Conservation (phyloP, 1,140 invertebrate species). For the Ylistrum balloti region DNA sequence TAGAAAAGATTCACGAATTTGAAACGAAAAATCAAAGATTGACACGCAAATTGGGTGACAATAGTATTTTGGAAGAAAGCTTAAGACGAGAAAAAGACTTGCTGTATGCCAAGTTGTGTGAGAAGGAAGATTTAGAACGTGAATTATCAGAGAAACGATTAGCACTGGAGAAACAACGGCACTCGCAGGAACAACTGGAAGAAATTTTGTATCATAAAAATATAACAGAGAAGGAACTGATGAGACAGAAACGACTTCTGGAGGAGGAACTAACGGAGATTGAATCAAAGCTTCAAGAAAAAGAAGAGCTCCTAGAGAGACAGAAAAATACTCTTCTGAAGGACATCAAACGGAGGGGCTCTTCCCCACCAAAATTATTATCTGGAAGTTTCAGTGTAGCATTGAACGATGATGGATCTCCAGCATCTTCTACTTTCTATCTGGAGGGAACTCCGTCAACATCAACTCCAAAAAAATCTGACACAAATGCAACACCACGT, state of each 20-base stretch:
- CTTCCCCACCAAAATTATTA: conserved; percentile 52
- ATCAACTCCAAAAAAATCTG: conserved; percentile 42
- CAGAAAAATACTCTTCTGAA: conserved; percentile 72
- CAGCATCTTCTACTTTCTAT: conserved; percentile 53
- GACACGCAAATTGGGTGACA: conserved; percentile 64
- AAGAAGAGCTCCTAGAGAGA: conserved; percentile 73
- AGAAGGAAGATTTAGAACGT: conserved; percentile 65
- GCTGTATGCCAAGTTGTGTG: conserved; percentile 61
- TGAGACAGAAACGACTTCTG: conserved; percentile 76
- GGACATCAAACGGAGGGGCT: conserved; percentile 69
- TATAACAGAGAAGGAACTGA: conserved; percentile 74
- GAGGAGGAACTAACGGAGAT: conserved; percentile 76
- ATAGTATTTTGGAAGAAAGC: conserved; percentile 69
- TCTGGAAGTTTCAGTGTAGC: conserved; percentile 36
- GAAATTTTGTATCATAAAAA: conserved; percentile 76
- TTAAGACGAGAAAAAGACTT: conserved; percentile 70
- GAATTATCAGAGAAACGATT: conserved; percentile 65
- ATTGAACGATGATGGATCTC: conserved; percentile 48
- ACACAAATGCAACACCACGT: conserved; percentile 14
- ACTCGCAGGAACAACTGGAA: conserved; percentile 73
- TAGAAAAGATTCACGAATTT: conserved; percentile 68
- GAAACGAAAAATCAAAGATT: conserved; percentile 61
- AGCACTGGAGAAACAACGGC: conserved; percentile 66
- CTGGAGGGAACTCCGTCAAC: background rate
- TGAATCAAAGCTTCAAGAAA: conserved; percentile 73